A percentile compares a stretch with the other conserved stretches of the same genome.
Conservation (phyloP, 1,140 invertebrate genomes). For the Harpegnathos saltator region DNA sequence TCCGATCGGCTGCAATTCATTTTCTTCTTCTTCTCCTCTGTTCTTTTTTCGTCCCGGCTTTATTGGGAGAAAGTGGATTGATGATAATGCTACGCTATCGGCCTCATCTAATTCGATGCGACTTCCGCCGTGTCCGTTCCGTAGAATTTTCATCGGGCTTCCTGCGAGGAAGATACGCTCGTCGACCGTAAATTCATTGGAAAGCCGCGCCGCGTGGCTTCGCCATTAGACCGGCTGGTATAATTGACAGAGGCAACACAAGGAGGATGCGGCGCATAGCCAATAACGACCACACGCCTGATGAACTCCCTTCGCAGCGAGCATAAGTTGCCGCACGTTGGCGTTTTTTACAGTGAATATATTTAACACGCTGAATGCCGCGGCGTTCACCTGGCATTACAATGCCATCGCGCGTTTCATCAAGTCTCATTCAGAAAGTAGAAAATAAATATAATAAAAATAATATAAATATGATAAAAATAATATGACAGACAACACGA, state of each 20-base stretch:
- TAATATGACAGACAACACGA: no score
- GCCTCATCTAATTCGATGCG: constrained; percentile 1
- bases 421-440: no score
- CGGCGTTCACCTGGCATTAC: no score
- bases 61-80: constrained; percentile 29
- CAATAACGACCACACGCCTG: neutral
- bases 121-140: neutral
- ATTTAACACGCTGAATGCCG: no score
- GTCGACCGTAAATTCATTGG: neutral
- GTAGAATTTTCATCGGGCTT: constrained; percentile 4
- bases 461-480: no score
- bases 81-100: constrained; percentile 27
- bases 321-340: neutral
- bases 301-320: neutral
- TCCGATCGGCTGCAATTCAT: no score
- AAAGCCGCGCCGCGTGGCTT: constrained; percentile 7
- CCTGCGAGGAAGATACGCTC: neutral
- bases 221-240: neutral
- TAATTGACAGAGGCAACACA: neutral
- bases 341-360: no score
- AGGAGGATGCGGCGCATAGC: constrained; percentile 6
- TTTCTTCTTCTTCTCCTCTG: no score
- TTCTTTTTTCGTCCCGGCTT: neutral
- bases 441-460: no score
- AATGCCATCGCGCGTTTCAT: no score